A percentile compares a stretch with the other conserved stretches of the same genome.
phyloP scores from a whole-genome alignment of 2,888 invertebrate species.

The Rhamphomyia laevipes region DNA sequence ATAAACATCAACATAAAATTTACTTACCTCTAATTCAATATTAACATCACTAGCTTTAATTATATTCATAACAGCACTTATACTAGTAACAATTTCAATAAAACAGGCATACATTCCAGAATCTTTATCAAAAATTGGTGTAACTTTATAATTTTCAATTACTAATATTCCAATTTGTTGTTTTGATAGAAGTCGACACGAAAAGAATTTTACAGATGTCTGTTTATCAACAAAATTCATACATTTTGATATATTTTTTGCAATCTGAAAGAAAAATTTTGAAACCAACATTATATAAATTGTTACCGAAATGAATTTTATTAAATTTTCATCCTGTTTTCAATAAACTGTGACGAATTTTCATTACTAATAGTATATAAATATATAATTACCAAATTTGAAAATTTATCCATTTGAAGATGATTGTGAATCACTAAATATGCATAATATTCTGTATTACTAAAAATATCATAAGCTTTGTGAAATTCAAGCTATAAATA shows the following conservation, averaged over 20 bases:
- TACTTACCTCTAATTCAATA: conserved; percentile 32
- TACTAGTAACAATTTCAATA: conserved; percentile 26
- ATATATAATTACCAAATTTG: conserved; percentile 33
- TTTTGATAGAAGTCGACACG: conserved; percentile 29
- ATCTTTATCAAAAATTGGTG: conserved; percentile 28
- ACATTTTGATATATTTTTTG: conserved; percentile 32
- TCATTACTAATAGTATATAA: not conserved
- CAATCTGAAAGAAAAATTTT: conserved; percentile 22
- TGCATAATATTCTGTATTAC: conserved; percentile 31
- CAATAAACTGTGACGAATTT: not conserved
- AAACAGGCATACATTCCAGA: conserved; percentile 32
- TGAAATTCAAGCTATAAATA: conserved; percentile 31
- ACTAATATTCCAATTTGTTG: conserved; percentile 24
- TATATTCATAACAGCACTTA: conserved; percentile 28
- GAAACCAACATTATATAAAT: not conserved
- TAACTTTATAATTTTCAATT: conserved; percentile 28
- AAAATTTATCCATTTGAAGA: conserved; percentile 34
- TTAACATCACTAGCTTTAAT: conserved; percentile 31
- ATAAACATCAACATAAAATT: conserved; percentile 1
- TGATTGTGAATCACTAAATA: conserved; percentile 35
- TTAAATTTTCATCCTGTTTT: not conserved
- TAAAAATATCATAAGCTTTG: conserved; percentile 35
- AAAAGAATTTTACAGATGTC: conserved; percentile 27
- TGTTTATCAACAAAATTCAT: conserved; percentile 24
- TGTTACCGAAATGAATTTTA: too few species aligned